Evolutionary conservation across 2,113 vertebrate species (phyloP), one percentile per base, ranked within the genome.

Genomic region (Malaclemys terrapin): DNA sequence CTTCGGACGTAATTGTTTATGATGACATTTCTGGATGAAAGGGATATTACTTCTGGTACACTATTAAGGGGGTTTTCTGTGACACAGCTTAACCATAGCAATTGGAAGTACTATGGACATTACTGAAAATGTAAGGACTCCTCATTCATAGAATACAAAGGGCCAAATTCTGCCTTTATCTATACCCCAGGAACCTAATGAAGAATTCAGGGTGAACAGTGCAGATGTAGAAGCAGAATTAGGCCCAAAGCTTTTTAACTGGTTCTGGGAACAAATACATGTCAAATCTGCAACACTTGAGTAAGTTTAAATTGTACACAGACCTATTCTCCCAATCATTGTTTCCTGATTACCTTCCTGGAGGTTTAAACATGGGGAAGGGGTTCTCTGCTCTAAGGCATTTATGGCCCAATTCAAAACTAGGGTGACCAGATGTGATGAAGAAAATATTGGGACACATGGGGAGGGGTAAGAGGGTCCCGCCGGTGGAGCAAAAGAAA

Each of bases 41-140:
- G 6, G 2, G 20, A 29, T n/a, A 78, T 90, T 84, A 6, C 19
- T 85, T 85, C 47, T 65, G 22, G 1, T 72, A n/a, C 8, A 31
- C 31, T 49, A 25, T 56, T 25, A 22, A 35, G 31, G 31, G 31
- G 62, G 20, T 56, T 81, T 54, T 75, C 87, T 56, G 49, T 35
- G 75, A 83, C 5, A 3, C 1, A 22, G 45, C 29, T 87, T 20
- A 90, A 85, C 24, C 0, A 0, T 13, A 72, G 29, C 0, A 2
- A 80, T 22, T 69, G 75, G 25, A 84, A 29, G 13, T 47, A 59
- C 24, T 52, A 6, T 2, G 53, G 72, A 84, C 87, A 89, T 0
- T 0, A 87, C 56, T 57, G 52, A 53, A 13, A 78, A 29, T 0
- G 0, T 9, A 85, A 87, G 9, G 25, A 87, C 54, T 85, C 84